A percentile compares a stretch with the other conserved stretches of the same genome.
phyloP scores from a whole-genome alignment of 2,888 invertebrate genomes.

The Lingula anatina region DNA sequence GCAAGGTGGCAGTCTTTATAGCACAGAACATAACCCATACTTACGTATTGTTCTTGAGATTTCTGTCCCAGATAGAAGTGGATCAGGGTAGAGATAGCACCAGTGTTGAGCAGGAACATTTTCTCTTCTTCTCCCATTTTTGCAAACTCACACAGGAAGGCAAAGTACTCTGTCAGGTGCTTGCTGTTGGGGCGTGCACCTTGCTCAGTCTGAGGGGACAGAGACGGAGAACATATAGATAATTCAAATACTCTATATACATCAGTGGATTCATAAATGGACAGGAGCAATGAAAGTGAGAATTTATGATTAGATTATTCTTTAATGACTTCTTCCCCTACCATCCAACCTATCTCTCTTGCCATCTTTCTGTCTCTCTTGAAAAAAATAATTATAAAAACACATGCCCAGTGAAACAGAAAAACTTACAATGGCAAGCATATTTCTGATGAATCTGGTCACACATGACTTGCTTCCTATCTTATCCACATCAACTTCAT shows the following conservation, averaged over 20 bases:
- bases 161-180: conserved; percentile 88
- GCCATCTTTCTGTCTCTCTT: no score
- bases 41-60: conserved; percentile 42
- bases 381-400: no score
- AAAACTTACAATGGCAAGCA: conserved; percentile 70
- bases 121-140: conserved; percentile 93
- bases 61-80: conserved; percentile 75
- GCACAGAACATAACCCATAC: no score
- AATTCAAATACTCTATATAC: no score
- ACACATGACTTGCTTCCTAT: conserved; percentile 62
- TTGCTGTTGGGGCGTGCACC: conserved; percentile 58
- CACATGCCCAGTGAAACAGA: no score
- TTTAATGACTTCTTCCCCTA: no score
- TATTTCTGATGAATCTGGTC: conserved; percentile 84
- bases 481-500: conserved; percentile 30
- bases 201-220: conserved; percentile 69
- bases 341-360: no score
- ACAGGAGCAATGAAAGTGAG: no score
- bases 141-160: conserved; percentile 85
- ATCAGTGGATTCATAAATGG: no score
- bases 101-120: conserved; percentile 77
- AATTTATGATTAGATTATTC: no score
- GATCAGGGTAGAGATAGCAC: conserved; percentile 84
- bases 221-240: no score
- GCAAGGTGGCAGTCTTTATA: no score